Base-by-base conservation (phyloP, 2,888 invertebrate genomes). In the Polylopha cassiicola region DNA sequence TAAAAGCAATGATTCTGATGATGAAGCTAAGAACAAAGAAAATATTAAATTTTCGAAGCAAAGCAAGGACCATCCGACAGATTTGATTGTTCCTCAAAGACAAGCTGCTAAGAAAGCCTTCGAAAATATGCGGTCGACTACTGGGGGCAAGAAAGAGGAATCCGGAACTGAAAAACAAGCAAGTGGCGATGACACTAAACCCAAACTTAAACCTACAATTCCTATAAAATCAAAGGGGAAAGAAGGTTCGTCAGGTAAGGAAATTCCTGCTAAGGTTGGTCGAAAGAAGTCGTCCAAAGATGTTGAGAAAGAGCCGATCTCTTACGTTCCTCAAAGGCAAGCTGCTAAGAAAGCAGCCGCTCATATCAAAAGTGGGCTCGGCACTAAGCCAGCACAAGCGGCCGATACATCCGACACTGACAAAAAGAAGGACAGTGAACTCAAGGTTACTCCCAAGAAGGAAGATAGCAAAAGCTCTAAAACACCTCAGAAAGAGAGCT, bases 261-360 rank as follows among this genome's bases (percentile, higher is more conserved):
- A 58, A 16, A 55, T 58, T 22, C 51, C 59, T 17, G 68, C 68
- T 38, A 81, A 86, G 73, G 55, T 73, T 16, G 88, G 89, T 58
- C 86, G 63, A 68, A 84, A 73, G 56, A 73, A 72, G 46, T 69
- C 58, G 3, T 61, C 73, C 2, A 91, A 90, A 61, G 91, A 91
- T 42, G 63, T 79, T 2, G 89, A 89, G 16, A 90, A 91, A 58
- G 89, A 89, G 53, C 87, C 92, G 28, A 88, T 94, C 23, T 91
- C 94, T 0, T 94, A 95, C 68, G 95, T 96, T 11, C 95, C 95
- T 1, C 95, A 96, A 67, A 84, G 95, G 44, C 94, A 95, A 74
- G 95, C 95, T 1, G 95, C 95, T 6, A 95, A 95, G 68, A 95
- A 95, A 69, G 95, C 95, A 0, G 95, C 95, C 1, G 95, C 95